Evolutionary conservation across 2,797 vertebrate genomes (phyloP), one percentile per base, ranked within the genome.

Genomic region (Choloepus didactylus): DNA sequence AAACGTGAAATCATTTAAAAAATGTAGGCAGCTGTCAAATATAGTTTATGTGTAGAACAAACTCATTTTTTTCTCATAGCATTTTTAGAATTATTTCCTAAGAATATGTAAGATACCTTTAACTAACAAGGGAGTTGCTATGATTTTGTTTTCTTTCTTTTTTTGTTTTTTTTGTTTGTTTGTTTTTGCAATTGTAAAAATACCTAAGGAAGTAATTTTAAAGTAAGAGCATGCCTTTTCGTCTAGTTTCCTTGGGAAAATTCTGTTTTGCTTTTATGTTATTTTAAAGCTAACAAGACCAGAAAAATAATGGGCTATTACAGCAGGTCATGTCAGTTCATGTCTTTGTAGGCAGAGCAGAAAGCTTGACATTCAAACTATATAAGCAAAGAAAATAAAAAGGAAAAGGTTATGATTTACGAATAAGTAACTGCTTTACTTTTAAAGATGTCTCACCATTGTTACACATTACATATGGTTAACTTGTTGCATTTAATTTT

Each of bases 401-500:
- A 87, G 35, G 94, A 35, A 87, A 94, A 90, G 8, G 11, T 89
- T 95, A 95, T 93, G 70, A 95, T 96, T 93, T 96, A 93, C 91
- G 93, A 96, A 91, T 85, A 96, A 88, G 46, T 84, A 97, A 97
- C 96, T 69, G 9, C 87, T 94, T 95, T 91, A 2, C 0, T 80
- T 87, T 87, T 87, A 80, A 97, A 97, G 62, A 14, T 89, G 91
- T 91, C 38, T 96, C 64, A 54, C 1, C 6, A 44, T 88, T 95
- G 95, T 66, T 91, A 69, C 35, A 49, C 64, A 18, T 83, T 96
- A 95, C 85, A 87, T 87, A 35, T 82, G 88, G 69, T 76, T 89
- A 93, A 76, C 59, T 95, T 97, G 89, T 80, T 85, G 81, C 7
- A 96, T 97, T 96, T 97, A 59, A 35, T 89, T 93, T 97, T 97